Conservation (phyloP, 1,140 invertebrate genomes). For the Drosophila bocki region DNA sequence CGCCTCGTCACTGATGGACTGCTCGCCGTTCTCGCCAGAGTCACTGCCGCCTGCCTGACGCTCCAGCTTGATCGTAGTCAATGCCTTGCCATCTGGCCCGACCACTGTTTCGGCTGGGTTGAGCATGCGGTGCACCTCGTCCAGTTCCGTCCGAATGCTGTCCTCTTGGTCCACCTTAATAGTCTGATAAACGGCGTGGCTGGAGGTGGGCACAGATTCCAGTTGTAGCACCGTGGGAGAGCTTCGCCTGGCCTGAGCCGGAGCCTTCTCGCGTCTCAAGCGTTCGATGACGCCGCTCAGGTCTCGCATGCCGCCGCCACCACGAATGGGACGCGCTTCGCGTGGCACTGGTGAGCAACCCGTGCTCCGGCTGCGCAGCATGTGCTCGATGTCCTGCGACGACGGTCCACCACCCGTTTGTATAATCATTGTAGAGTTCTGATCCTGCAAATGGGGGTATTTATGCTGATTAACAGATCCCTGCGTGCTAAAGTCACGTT, state of each 20-base stretch:
- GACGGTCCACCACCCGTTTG: conserved; percentile 44
- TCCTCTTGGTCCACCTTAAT: conserved; percentile 66
- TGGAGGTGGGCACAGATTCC: conserved; percentile 65
- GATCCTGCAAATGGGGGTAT: conserved; percentile 44
- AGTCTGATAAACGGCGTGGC: conserved; percentile 79
- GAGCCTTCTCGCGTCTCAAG: conserved; percentile 65
- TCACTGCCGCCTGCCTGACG: conserved; percentile 80
- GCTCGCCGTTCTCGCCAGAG: conserved; percentile 62
- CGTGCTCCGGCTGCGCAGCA: conserved; percentile 67
- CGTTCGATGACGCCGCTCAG: conserved; percentile 79
- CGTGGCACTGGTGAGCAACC: conserved; percentile 70
- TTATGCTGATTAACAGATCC: not conserved
- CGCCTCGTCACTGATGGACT: conserved; percentile 64
- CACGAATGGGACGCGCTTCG: conserved; percentile 53
- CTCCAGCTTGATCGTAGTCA: conserved; percentile 61
- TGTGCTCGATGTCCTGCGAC: conserved; percentile 61
- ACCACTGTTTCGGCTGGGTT: conserved; percentile 86
- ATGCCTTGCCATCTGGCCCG: conserved; percentile 87
- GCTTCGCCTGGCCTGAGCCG: conserved; percentile 10
- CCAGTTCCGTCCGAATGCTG: conserved; percentile 76
- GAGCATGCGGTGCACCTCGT: conserved; percentile 75
- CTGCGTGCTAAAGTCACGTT: not conserved
- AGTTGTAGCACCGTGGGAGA: conserved; percentile 63
- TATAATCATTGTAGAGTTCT: conserved; percentile 73
- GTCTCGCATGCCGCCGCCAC: conserved; percentile 65